Percentiles rank a stretch among this genome's conserved stretches.
These are phyloP conservation scores for Sanderia malayensis DNA, from an alignment of 30 jellyfish, hydroid and myxozoan genomes.

Conservation along the genomic window DNA sequence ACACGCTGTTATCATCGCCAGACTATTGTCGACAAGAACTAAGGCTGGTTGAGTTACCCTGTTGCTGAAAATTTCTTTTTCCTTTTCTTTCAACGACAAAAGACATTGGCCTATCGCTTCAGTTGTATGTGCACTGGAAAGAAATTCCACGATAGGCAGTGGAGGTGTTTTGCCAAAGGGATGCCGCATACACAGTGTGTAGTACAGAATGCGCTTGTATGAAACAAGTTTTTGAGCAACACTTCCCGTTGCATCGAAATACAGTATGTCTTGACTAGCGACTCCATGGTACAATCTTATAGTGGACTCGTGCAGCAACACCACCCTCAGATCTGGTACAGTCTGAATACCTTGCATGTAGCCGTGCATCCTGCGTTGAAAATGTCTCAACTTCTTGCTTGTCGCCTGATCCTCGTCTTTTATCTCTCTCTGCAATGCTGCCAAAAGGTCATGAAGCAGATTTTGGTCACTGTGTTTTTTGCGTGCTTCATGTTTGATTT, in stretches of 20 bases:
- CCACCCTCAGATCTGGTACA: no score
- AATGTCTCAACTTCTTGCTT: not conserved
- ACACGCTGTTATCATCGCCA: not conserved
- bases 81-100: not conserved
- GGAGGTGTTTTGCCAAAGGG: not conserved
- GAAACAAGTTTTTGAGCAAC: not conserved
- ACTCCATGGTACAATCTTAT: not conserved
- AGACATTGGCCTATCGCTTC: not conserved
- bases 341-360: no score
- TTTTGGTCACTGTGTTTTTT: not conserved
- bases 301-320: no score
- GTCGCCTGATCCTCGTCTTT: not conserved
- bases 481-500: not conserved
- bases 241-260: not conserved
- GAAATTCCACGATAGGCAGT: not conserved
- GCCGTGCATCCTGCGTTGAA: not conserved
- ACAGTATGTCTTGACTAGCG: not conserved
- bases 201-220: not conserved
- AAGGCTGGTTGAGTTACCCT: not conserved
- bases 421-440: not conserved
- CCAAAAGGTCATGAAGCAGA: slow-evolving; percentile 1
- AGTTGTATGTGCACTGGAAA: not conserved
- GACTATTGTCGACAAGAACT: not conserved
- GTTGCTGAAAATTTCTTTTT: not conserved
- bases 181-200: not conserved